Base-by-base conservation (phyloP, 2,888 invertebrate genomes). In the Tenthredo notha region DNA sequence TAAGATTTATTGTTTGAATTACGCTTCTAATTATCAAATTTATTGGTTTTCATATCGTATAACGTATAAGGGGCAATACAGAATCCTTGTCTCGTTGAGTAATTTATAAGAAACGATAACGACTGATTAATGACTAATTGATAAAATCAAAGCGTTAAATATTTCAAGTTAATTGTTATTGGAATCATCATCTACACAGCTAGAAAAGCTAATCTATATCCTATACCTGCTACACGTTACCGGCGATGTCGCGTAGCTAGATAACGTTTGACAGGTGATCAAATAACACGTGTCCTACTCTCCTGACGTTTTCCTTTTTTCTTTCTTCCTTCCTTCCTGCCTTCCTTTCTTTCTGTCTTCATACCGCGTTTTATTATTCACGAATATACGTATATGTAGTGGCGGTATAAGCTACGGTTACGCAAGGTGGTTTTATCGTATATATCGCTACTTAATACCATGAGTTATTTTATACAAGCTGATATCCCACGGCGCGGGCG, bases 71-170 rank as follows among this genome's bases (percentile, higher is more conserved):
- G 7, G n/a, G 47, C 21, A 75, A n/a, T 54, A 3, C 18, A 50
- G 18, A 33, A 9, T n/a, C 50, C 72, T 21, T 74, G n/a, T 40
- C 40, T 25, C 25, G n/a, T 47, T 54, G 50, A n/a, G 29, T 54
- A 33, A 54, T 50, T 29, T 54, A 77, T 77, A 77, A 18, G 25
- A 25, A n/a, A 25, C 77, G 77, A 77, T 80, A 80, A 40, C 58
- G 40, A 21, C 12, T 61, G 80, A 80, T 80, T 40, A 40, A 80
- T 80, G 80, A 40, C 80, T 21, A n/a, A 80, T 80, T 80, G 80
- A 80, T 80, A 58, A 80, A 80, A 80, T 80, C 80, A 58, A 12
- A 80, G 80, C 80, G 80, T 80, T 80, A 80, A 80, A 58, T 80
- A 80, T 61, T 61, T 61, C 80, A 37, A 18, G 37, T 80, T 80